Evolutionary conservation across 2,797 vertebrate genomes (phyloP), one percentile per base, ranked within the genome.

Genomic region (Eulemur rubriventer): DNA sequence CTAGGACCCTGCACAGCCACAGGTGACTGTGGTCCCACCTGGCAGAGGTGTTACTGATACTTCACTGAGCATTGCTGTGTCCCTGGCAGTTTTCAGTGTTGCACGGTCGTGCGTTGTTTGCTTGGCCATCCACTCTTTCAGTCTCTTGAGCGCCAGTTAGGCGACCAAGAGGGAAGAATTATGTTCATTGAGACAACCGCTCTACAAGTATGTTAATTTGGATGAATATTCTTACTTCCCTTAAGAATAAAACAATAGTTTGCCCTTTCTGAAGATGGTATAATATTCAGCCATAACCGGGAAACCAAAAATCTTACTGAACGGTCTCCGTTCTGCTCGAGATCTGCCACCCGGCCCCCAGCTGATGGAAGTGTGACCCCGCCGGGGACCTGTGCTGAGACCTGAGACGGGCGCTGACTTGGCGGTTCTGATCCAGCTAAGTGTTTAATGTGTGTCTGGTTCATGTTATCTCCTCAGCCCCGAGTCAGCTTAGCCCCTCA

Each of bases 301-400:
- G 89, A 95, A 7, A 52, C 26, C n/a, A 89, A 84, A 98, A 96
- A 16, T 2, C 41, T 1, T 59, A 95, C 91, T 80, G 22, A 80
- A n/a, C 1, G 73, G 10, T 84, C 90, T 97, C 69, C 12, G 52
- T 94, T 87, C 88, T 0, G 57, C 82, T 95, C 87, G 97, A 96
- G 85, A 97, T 79, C 57, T 95, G 93, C 92, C 96, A 87, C 48
- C 0, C 30, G 22, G 73, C 69, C 83, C 97, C 63, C 95, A 91
- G 83, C 80, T 72, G 75, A 38, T 88, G 94, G 65, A 63, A 93
- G 65, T 43, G n/a, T 43, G 95, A 96, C 96, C 70, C 90, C 70
- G 52, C 96, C 81, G 79, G 94, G 91, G 89, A 63, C 84, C 86
- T 91, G 88, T 91, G 95, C 83, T 92, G 90, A 97, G 97, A 96